Evolutionary conservation across 2,888 invertebrate species (phyloP), one percentile per base, ranked within the genome.

Genomic region (Epiblema foenella): DNA sequence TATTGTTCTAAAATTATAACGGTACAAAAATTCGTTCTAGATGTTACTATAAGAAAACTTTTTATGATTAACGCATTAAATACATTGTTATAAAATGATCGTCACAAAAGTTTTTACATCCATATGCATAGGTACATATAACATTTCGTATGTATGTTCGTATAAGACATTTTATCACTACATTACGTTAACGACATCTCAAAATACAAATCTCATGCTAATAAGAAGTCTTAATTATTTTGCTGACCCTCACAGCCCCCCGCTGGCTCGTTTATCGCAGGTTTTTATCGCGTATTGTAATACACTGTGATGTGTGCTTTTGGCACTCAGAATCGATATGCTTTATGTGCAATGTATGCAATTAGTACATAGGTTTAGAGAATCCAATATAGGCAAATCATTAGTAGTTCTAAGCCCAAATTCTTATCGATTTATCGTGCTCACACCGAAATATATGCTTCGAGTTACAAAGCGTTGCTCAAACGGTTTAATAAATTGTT

Each of bases 251-350:
- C 70, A 15, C 12, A 10, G 24, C 65, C 46, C 70, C 73, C 77
- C 72, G 75, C 78, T 75, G 83, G 76, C 74, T 77, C 71, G 78
- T 77, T 76, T 73, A 77, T 81, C 81, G 68, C 64, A 56, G 63
- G 75, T 73, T 77, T 76, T 76, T 74, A 76, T 76, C 76, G 72
- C 54, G 74, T 77, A 78, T 80, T 78, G 79, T 82, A 78, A 79
- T 79, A 79, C 78, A 75, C 60, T 74, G 77, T 85, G 85, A 85
- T 75, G 84, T 78, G 85, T 84, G 75, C 79, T 80, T 84, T 83
- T 80, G 82, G 77, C 78, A 78, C 18, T 9, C 15, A 54, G n/a
- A 39, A 24, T 9, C 24, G n/a, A 37, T 37, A 37, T 12, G 51
- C 10, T 20, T 18, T 64, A 64, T 64, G 64, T 52, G 5, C 52